Percentiles rank a stretch among this genome's conserved stretches.
Evolutionary conservation across 1,140 invertebrate species (phyloP).

Genomic region (Anoplolepis gracilipes): DNA sequence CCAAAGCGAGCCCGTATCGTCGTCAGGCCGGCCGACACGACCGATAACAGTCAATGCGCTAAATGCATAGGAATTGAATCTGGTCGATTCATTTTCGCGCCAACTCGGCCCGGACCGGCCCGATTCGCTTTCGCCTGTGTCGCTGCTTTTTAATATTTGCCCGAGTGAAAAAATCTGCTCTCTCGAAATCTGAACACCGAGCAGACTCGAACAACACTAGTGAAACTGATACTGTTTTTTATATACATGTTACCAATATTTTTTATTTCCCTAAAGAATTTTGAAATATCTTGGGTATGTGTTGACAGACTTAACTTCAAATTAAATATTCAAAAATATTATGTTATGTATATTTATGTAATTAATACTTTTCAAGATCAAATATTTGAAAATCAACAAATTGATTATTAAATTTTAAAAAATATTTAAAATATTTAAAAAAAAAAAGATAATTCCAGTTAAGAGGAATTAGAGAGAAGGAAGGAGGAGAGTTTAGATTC

Average conservation of each 20-base stretch:
- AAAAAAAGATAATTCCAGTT: no score
- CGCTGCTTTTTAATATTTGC: not conserved
- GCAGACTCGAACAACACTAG: not conserved
- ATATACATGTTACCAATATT: not conserved
- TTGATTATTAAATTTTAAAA: no score
- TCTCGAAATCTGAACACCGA: not conserved
- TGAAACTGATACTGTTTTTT: not conserved
- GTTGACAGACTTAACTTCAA: not conserved
- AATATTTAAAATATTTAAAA: no score
- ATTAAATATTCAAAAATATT: not conserved
- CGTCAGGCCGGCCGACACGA: constrained; percentile 77
- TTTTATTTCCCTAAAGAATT: not conserved
- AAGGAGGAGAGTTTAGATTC: no score
- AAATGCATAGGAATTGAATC: constrained; percentile 81
- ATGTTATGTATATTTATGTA: no score
- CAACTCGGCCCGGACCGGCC: not conserved
- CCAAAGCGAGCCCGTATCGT: constrained; percentile 78
- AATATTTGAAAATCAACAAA: not conserved
- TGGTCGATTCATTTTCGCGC: constrained; percentile 71
- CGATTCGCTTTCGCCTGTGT: not conserved
- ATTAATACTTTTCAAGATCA: constrained; percentile 32
- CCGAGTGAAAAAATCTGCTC: not conserved
- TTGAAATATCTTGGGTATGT: not conserved
- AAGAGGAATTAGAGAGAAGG: no score
- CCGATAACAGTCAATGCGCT: constrained; percentile 80